These are phyloP conservation scores for Amphipoea oculea DNA, from an alignment of 2,888 invertebrate species.

Conservation along the genomic window DNA sequence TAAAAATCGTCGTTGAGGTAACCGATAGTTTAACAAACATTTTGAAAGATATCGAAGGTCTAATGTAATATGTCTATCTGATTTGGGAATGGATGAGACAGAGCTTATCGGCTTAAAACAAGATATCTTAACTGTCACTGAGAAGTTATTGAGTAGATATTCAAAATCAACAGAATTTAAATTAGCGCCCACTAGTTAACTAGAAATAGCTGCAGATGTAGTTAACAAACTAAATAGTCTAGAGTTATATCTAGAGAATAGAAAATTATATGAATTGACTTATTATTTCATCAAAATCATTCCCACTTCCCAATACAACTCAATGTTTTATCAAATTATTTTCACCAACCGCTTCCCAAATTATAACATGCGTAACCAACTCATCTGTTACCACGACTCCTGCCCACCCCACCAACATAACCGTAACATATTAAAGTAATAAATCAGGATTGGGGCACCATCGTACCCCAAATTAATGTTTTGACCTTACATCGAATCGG, in stretches of 20 bases:
- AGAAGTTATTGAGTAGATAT: conserved; percentile 28
- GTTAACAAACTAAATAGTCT: neutral
- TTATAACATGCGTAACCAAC: conserved; percentile 59
- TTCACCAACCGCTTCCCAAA: conserved; percentile 31
- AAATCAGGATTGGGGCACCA: conserved; percentile 62
- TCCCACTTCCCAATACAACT: neutral
- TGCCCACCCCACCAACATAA: conserved; percentile 60
- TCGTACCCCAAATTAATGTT: conserved; percentile 66
- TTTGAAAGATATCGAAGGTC: conserved; percentile 45
- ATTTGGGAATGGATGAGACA: conserved; percentile 24
- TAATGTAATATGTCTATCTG: conserved; percentile 38
- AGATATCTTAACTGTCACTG: conserved; percentile 28
- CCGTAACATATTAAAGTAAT: conserved; percentile 65
- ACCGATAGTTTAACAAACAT: conserved; percentile 67
- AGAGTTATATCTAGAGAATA: neutral
- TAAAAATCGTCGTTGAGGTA: conserved; percentile 52
- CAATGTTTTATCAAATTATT: conserved; percentile 48
- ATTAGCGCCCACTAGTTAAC: neutral
- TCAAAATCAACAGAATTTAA: conserved; percentile 1
- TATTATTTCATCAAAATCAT: neutral
- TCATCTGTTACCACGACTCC: conserved; percentile 51
- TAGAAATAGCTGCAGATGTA: neutral
- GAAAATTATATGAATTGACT: neutral
- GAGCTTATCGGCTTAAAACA: conserved; percentile 21
- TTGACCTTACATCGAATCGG: conserved; percentile 62